Percentiles rank a stretch among this genome's conserved stretches.
These are phyloP conservation scores for Phallusia fumigata DNA, from an alignment of 23 tunicate species.

Conservation along the genomic window DNA sequence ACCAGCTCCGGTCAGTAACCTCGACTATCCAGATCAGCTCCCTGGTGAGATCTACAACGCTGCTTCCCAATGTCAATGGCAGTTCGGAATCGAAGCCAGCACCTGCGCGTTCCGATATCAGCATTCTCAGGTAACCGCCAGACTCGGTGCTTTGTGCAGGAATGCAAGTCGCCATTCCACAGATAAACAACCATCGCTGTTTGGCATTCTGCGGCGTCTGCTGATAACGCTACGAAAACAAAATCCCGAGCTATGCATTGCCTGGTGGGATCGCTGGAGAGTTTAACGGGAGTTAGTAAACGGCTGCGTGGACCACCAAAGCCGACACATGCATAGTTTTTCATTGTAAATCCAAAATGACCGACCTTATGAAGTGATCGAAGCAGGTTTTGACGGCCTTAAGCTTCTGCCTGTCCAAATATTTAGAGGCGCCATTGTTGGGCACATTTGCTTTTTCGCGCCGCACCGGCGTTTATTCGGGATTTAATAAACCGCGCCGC, in stretches of 20 bases:
- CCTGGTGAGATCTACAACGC: slow-evolving; percentile 92
- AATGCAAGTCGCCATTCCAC: neutral
- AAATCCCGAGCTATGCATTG: neutral
- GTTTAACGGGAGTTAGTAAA: no score
- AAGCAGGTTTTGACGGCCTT: no score
- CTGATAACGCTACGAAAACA: neutral
- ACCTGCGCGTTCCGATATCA: slow-evolving; percentile 65
- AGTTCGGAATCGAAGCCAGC: slow-evolving; percentile 63
- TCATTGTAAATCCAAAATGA: no score
- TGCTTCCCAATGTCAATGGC: slow-evolving; percentile 82
- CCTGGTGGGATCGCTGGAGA: no score
- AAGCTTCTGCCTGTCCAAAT: slow-evolving; percentile 12
- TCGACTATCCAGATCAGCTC: slow-evolving; percentile 54
- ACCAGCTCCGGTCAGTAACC: slow-evolving; percentile 35
- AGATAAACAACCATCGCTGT: neutral
- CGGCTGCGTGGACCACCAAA: neutral
- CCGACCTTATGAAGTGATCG: no score
- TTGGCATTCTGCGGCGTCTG: neutral
- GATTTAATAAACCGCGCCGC: slow-evolving; percentile 10
- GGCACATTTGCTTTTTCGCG: slow-evolving; percentile 1
- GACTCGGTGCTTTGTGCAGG: neutral
- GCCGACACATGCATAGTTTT: no score
- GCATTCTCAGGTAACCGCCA: slow-evolving; percentile 32
- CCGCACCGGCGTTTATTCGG: slow-evolving; percentile 5
- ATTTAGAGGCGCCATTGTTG: neutral